These are phyloP conservation scores for Microcebus lehilahytsara DNA, from an alignment of 2,113 vertebrate genomes.

Conservation along the genomic window DNA sequence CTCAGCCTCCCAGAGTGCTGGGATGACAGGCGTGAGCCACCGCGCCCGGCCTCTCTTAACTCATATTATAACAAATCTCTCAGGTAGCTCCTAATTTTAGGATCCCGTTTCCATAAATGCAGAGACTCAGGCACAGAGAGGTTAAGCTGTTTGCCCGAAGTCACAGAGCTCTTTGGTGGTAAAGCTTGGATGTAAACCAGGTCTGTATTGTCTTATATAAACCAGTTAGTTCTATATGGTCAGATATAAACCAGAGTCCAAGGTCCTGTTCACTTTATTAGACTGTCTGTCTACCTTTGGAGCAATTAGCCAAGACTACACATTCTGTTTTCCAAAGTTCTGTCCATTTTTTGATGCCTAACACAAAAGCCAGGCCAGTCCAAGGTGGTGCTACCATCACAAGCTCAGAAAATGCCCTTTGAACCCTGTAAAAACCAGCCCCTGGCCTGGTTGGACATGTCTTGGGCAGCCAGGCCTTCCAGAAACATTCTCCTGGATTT, in stretches of 20 bases:
- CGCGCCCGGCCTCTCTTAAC: neutral
- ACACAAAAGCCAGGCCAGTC: neutral
- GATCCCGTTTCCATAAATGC: neutral
- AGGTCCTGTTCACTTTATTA: neutral
- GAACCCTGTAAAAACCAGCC: neutral
- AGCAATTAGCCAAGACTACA: neutral
- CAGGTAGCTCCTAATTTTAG: neutral
- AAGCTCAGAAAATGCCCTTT: neutral
- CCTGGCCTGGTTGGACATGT: neutral
- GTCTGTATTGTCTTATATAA: neutral
- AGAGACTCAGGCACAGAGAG: neutral
- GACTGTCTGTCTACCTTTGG: neutral
- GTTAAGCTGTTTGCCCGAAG: neutral
- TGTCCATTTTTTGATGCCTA: neutral
- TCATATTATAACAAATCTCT: neutral
- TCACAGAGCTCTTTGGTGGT: neutral
- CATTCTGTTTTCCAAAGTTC: neutral
- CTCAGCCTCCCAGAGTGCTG: no score
- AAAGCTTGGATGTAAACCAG: neutral
- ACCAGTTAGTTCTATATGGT: neutral
- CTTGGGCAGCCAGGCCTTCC: neutral
- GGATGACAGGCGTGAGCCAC: no score
- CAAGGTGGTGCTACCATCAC: neutral
- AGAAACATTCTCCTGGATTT: neutral
- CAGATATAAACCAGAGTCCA: neutral